Evolutionary conservation across 2,797 vertebrate species (phyloP).

Genomic region (Melanotaenia boesemani): DNA sequence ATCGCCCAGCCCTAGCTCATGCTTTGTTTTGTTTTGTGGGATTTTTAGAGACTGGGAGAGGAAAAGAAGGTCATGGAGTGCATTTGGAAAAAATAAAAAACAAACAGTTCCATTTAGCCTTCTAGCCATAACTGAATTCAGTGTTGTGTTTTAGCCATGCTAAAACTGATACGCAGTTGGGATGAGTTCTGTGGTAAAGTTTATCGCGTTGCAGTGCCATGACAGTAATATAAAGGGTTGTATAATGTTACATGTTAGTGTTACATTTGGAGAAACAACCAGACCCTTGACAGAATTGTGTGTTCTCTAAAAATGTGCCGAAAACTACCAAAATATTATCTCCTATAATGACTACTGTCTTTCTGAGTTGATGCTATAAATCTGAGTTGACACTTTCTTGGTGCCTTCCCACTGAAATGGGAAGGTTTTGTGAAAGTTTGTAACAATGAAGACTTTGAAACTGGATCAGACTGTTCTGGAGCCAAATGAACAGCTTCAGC

Average conservation of each 20-base stretch:
- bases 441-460: neutral
- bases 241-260: neutral
- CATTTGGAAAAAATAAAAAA: conserved; percentile 23
- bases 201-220: neutral
- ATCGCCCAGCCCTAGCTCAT: neutral
- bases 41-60: neutral
- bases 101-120: conserved; percentile 12
- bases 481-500: neutral
- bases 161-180: neutral
- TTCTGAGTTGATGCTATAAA: neutral
- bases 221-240: neutral
- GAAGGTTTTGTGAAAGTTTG: too few species aligned
- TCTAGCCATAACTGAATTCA: conserved; percentile 15
- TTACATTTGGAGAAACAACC: neutral
- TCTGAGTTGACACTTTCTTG: neutral
- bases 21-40: neutral
- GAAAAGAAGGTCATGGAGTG: conserved; percentile 17
- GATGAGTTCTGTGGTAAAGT: neutral
- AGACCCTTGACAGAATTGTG: neutral
- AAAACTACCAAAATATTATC: neutral
- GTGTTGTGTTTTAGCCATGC: neutral
- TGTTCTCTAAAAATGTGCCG: neutral
- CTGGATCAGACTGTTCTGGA: neutral
- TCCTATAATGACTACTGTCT: neutral
- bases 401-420: too few species aligned